Evolutionary conservation across 2,113 vertebrate genomes (phyloP), one percentile per base, ranked within the genome.

Genomic region (Prunella fulvescens): DNA sequence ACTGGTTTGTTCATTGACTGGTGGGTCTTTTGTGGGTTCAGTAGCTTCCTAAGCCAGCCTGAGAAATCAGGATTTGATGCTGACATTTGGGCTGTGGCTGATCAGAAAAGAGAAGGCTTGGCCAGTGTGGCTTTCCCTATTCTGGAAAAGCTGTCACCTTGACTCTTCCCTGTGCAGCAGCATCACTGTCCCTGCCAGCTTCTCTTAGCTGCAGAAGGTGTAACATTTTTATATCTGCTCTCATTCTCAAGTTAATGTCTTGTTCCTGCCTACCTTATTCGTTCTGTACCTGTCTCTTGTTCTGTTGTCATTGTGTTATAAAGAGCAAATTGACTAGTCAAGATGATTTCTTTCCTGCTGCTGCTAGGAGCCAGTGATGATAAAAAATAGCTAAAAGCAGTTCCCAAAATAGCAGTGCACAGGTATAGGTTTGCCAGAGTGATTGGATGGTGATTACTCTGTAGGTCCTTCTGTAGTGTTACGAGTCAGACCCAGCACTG

Each of bases 341-440:
- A 86, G 94, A 81, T 91, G 86, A 93, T 93, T 91, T 91, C 78
- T 92, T 87, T 86, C 86, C 39, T 79, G 39, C 91, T 14, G 26
- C 95, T 86, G 72, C 82, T 88, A 37, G 86, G 72, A 95, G 85
- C 77, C 73, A 74, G 89, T 39, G 65, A 93, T 6, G 42, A 93
- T 78, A 92, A 95, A 93, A 95, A 93, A 95, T 56, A 81, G 88
- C 91, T 92, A 67, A 92, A 90, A 93, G 83, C 81, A 39, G 73
- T 8, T 37, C 88, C 76, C 72, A 84, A 72, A 97, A 96, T 93
- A 96, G 95, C 81, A 69, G 61, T 19, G 70, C 83, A 53, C 69
- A 95, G 94, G 93, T 93, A 92, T 22, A 60, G 65, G 65, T 92
- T 89, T 93, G 91, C 61, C 70, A 79, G 89, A 89, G 44, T 0